Evolutionary conservation across 2,888 invertebrate species (phyloP), one percentile per base, ranked within the genome.

Genomic region (Apocheima hispidaria): DNA sequence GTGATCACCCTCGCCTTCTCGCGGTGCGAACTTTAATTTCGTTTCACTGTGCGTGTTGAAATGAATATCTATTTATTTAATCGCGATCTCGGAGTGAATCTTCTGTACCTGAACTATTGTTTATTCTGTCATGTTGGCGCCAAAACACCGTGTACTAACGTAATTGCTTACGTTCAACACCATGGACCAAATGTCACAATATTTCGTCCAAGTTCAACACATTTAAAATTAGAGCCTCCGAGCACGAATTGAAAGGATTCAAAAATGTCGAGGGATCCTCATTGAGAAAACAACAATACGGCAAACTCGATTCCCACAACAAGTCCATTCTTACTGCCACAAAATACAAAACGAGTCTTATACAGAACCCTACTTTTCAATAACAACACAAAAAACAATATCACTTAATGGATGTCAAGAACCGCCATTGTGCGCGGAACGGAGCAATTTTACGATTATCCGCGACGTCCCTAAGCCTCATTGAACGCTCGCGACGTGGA

Each of bases 361-460:
- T 40, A 57, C 54, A 30, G 52, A 58, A 54, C 53, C 53, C 53
- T 44, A 61, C 52, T 53, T 56, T 50, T 65, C 62, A 65, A 66
- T 63, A 61, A 63, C 59, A 60, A 68, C 51, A 53, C 56, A 66
- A 68, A 66, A 68, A 64, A 70, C 63, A 65, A 72, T 66, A 72
- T 65, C 71, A 61, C 61, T 61, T 67, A 68, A 69, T 65, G 62
- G 63, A 69, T 60, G 65, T 66, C 63, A 66, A 71, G 65, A 55
- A 54, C 49, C 49, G 43, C 60, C 61, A 70, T 67, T 66, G 59
- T 66, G 60, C 72, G 61, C 60, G 63, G 65, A 65, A 72, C 71
- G 64, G 69, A 71, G 70, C 75, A 74, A 75, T 77, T 78, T 81
- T 71, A 75, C 73, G 80, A 82, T 82, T 78, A 81, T 81, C 73